These are phyloP conservation scores for Callionymus lyra DNA, from an alignment of 2,113 vertebrate genomes.

Conservation along the genomic window DNA sequence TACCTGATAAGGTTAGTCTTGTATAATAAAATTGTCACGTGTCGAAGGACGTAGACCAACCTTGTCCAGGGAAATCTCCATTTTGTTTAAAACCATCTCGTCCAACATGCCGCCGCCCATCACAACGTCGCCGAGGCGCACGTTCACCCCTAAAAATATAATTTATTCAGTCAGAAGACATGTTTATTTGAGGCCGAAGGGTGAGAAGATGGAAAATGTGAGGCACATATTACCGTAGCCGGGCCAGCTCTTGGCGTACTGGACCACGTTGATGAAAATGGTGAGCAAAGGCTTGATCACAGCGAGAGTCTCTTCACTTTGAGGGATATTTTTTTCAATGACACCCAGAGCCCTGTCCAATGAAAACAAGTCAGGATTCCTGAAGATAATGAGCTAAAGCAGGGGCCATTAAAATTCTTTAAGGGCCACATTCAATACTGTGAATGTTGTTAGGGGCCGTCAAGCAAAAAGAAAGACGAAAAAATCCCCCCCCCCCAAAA, in stretches of 20 bases:
- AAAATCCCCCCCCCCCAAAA: no score
- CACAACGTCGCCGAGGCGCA: constrained; percentile 50
- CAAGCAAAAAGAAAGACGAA: no score
- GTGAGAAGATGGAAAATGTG: not conserved
- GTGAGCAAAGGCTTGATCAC: constrained; percentile 24
- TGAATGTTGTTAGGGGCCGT: no score
- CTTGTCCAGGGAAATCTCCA: constrained; percentile 57
- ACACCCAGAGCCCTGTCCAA: constrained; percentile 37
- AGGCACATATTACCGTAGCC: constrained; percentile 49
- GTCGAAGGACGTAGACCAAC: constrained; percentile 42
- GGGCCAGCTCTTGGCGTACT: constrained; percentile 54
- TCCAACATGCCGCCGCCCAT: constrained; percentile 22
- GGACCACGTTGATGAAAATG: constrained; percentile 32
- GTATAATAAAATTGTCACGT: no score
- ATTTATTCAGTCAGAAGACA: no score
- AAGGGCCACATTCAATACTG: no score
- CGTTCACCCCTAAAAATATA: constrained; percentile 39
- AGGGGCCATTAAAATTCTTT: no score
- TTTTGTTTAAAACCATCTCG: constrained; percentile 31
- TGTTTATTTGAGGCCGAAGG: no score
- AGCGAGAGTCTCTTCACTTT: constrained; percentile 19
- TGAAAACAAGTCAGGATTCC: no score
- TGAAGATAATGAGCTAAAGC: no score
- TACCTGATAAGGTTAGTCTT: no score
- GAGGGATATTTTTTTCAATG: constrained; percentile 37